Base-by-base conservation (phyloP, 1,140 invertebrate genomes). In the Rhynchophorus ferrugineus region DNA sequence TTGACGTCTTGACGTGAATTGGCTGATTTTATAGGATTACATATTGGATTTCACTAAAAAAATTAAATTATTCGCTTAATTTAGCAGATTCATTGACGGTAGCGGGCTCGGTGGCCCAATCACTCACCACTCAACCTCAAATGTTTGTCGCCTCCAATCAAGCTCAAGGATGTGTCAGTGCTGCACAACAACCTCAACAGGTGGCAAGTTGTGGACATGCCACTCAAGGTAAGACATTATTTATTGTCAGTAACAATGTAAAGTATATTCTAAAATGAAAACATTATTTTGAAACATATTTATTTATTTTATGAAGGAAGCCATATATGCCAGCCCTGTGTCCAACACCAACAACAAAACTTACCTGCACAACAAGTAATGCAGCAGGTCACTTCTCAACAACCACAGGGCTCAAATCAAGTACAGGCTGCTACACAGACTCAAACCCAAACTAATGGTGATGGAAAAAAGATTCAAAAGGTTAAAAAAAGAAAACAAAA, bases 401-500 rank as follows among this genome's bases (percentile, higher is more conserved):
- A 62, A 45, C 63, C 61, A 36, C 55, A 57, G 45, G 67, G 44
- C 6, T 63, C 65, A 3, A 70, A 73, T 53, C 78, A 78, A 58
- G 75, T 80, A 1, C 73, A 81, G 66, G 79, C 81, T 9, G 76
- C 75, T 2, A 82, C 79, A 0, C 77, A 78, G 50, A 79, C 78
- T 1, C 46, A 57, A 2, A 41, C 55, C 5, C 44, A 47, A 7
- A 21, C 53, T 35, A 44, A 33, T 17, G 8, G 39, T 14, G 56
- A 60, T 29, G 38, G 45, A 1, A 61, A 60, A 39, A 61, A 61
- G 49, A 51, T 58, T 38, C 44, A 48, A 35, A 60, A 62, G 34
- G 46, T 56, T 44, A n/a, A n/a, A n/a, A n/a, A n/a, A 29, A 22
- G 45, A 8, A 19, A 47, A 18, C 22, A 7, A n/a, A 19, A 42